Percentiles rank a stretch among this genome's conserved stretches.
These are phyloP conservation scores for Theocolax elegans DNA, from an alignment of 1,140 invertebrate genomes.

Conservation along the genomic window DNA sequence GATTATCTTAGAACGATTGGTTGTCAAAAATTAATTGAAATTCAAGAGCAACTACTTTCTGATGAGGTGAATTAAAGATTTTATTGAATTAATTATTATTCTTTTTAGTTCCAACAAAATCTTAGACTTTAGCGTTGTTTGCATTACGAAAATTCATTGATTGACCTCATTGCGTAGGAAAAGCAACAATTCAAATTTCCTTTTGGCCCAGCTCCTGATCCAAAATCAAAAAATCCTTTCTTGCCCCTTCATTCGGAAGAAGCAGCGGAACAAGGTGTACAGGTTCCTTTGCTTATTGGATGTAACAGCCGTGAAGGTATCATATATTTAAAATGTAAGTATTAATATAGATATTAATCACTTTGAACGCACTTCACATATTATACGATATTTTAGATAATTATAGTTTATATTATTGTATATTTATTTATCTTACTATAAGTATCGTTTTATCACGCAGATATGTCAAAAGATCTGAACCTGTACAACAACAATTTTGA, in stretches of 20 bases:
- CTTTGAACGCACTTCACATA: neutral
- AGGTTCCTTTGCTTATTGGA: constrained; percentile 73
- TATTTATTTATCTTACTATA: neutral
- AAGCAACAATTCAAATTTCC: constrained; percentile 21
- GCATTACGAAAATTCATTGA: too few species aligned
- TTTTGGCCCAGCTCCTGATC: constrained; percentile 52
- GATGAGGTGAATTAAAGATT: constrained; percentile 22
- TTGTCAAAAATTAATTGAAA: constrained; percentile 31
- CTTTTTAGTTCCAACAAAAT: neutral
- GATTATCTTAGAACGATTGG: constrained; percentile 49
- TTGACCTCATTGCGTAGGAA: too few species aligned
- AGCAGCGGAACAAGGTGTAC: constrained; percentile 60
- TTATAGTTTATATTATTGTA: too few species aligned
- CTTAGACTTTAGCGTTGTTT: too few species aligned
- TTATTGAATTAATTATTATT: neutral
- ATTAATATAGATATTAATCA: neutral
- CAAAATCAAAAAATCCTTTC: constrained; percentile 57
- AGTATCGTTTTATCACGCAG: neutral
- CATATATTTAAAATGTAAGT: neutral
- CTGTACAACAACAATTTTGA: constrained; percentile 13
- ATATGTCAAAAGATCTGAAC: neutral
- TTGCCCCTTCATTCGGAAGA: constrained; percentile 54
- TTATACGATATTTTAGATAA: too few species aligned
- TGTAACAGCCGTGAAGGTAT: constrained; percentile 70
- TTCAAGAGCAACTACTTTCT: constrained; percentile 42